These are phyloP conservation scores for Myioborus miniatus DNA, from an alignment of 2,797 vertebrate genomes.

Conservation along the genomic window DNA sequence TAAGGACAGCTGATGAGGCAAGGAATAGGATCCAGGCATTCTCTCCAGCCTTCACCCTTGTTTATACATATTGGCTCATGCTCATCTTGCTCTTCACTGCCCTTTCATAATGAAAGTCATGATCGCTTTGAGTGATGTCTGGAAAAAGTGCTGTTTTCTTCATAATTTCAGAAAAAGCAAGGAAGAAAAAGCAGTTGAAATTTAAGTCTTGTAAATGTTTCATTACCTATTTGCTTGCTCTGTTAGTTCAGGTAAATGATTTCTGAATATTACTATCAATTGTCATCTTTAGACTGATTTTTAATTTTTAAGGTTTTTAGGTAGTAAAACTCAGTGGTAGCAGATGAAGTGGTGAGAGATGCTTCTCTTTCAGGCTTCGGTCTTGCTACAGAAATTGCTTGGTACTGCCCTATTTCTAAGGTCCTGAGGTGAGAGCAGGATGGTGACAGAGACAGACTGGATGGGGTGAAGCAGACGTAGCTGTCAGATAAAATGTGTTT, in stretches of 20 bases:
- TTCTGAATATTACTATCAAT: not conserved
- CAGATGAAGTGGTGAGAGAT: not conserved
- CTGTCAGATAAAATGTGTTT: not conserved
- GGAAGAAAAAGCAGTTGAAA: not conserved
- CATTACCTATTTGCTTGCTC: not conserved
- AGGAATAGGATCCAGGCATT: not conserved
- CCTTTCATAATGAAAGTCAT: not conserved
- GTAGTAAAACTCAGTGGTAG: not conserved
- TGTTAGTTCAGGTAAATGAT: not conserved
- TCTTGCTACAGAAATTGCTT: not conserved
- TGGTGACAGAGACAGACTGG: not conserved
- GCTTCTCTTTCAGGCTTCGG: not conserved
- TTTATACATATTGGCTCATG: not conserved
- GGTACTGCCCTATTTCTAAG: not conserved
- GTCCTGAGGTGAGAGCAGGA: not conserved
- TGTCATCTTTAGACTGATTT: not conserved
- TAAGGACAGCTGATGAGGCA: not conserved
- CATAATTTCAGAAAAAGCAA: not conserved
- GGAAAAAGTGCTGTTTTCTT: not conserved
- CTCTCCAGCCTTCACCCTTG: not conserved
- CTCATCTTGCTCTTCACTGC: not conserved
- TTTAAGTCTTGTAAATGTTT: not conserved
- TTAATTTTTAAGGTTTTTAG: not conserved
- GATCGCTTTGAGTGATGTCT: not conserved
- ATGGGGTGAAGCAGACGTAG: accelerated